Percentiles rank a stretch among this genome's conserved stretches.
These are phyloP conservation scores for Drosophila prosaltans DNA, from an alignment of 1,140 invertebrate species.

Conservation along the genomic window DNA sequence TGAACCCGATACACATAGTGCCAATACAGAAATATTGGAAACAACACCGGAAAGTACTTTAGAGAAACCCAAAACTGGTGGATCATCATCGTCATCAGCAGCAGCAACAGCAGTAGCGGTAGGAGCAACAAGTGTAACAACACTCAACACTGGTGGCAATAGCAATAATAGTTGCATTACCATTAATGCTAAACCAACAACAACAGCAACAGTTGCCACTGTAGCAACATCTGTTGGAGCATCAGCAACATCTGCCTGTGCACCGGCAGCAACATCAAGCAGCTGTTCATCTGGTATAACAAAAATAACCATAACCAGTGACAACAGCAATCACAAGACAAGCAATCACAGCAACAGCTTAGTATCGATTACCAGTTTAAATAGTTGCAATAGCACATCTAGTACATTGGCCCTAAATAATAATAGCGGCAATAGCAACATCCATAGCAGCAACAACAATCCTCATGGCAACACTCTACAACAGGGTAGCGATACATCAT, in stretches of 20 bases:
- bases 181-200: constrained; percentile 48
- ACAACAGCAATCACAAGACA: constrained; percentile 27
- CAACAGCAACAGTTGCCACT: constrained; percentile 16
- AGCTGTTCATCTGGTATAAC: constrained; percentile 41
- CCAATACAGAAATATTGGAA: constrained; percentile 70
- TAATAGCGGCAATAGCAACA: constrained; percentile 14
- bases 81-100: not conserved
- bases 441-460: constrained; percentile 21
- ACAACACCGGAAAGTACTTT: constrained; percentile 72
- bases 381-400: constrained; percentile 59
- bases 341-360: constrained; percentile 45
- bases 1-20: constrained; percentile 77
- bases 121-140: constrained; percentile 30
- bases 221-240: constrained; percentile 30
- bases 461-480: constrained; percentile 3
- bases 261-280: constrained; percentile 33
- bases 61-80: constrained; percentile 57
- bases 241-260: constrained; percentile 31
- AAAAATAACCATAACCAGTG: constrained; percentile 57
- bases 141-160: constrained; percentile 40
- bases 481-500: constrained; percentile 70
- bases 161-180: constrained; percentile 45
- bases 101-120: constrained; percentile 24
- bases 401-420: constrained; percentile 59
- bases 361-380: constrained; percentile 67